phyloP scores from a whole-genome alignment of 1,140 invertebrate genomes.

The Trissolcus basalis region DNA sequence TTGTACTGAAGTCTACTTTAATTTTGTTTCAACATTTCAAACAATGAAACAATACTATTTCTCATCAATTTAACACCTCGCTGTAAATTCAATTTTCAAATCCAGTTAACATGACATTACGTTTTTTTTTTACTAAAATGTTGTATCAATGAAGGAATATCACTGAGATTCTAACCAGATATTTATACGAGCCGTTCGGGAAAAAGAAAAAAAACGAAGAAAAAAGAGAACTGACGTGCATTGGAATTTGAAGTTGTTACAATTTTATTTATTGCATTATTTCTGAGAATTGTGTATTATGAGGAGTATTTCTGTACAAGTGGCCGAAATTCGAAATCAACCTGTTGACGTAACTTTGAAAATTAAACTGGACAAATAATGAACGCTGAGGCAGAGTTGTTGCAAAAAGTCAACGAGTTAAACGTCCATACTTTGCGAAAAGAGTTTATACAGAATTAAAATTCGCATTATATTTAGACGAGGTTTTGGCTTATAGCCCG shows the following conservation, averaged over 20 bases:
- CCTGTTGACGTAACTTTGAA: too few species aligned
- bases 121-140: slow-evolving; percentile 11
- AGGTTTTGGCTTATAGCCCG: slow-evolving; percentile 62
- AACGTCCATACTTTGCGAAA: slow-evolving; percentile 40
- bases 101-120: slow-evolving; percentile 5
- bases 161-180: slow-evolving; percentile 7
- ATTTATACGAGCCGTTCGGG: not conserved
- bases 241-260: too few species aligned
- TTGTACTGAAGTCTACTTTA: too few species aligned
- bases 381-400: not conserved
- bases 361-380: too few species aligned
- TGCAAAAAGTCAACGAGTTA: slow-evolving; percentile 9
- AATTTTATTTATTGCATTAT: too few species aligned
- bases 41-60: too few species aligned
- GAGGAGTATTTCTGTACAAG: too few species aligned
- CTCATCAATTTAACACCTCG: slow-evolving; percentile 3
- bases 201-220: too few species aligned
- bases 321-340: too few species aligned
- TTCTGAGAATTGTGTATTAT: too few species aligned
- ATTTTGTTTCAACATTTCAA: too few species aligned
- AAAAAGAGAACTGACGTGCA: too few species aligned
- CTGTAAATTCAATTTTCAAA: slow-evolving; percentile 18
- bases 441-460: slow-evolving; percentile 56
- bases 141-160: slow-evolving; percentile 10
- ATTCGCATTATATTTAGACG: slow-evolving; percentile 67